A percentile compares a stretch with the other conserved stretches of the same genome.
Conservation (phyloP, 2,797 vertebrate genomes). For the Epinephelus awoara region DNA sequence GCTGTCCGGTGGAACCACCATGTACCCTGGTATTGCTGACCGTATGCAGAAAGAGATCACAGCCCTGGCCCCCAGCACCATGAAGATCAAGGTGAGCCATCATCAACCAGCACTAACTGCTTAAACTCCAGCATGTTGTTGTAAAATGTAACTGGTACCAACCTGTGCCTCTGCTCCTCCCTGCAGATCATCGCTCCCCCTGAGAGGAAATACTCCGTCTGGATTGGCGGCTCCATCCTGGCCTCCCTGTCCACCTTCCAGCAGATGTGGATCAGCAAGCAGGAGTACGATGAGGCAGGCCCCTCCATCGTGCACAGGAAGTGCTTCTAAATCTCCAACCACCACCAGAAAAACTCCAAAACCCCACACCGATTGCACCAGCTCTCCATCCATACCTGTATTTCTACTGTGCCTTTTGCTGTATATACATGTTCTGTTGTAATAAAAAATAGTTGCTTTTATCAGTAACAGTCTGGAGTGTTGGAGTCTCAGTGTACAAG, state of each 20-base stretch:
- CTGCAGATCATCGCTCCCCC: conserved; percentile 96
- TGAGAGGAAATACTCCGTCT: conserved; percentile 98
- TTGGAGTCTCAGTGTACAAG: background rate
- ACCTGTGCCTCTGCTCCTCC: conserved; percentile 1
- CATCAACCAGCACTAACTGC: background rate
- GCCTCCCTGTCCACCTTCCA: conserved; percentile 99
- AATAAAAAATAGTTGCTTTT: conserved; percentile 87
- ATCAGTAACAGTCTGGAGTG: conserved; percentile 58
- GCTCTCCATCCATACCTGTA: conserved; percentile 66
- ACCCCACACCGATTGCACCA: conserved; percentile 67
- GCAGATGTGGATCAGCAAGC: conserved; percentile 99
- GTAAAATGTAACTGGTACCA: background rate
- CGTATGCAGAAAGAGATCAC: conserved; percentile 99
- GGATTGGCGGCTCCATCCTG: conserved; percentile 99
- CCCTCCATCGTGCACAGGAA: conserved; percentile 99
- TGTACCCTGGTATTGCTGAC: conserved; percentile 99
- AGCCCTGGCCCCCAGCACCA: conserved; percentile 97
- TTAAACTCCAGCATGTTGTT: background rate
- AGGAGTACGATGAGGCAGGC: conserved; percentile 98
- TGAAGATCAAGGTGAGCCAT: conserved; percentile 96
- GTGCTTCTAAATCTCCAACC: conserved; percentile 93
- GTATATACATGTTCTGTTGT: conserved; percentile 88
- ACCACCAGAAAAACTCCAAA: conserved; percentile 33
- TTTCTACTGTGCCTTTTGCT: conserved; percentile 85
- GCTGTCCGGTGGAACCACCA: conserved; percentile 97